Conservation (phyloP, 2,797 vertebrate genomes). For the Loris lydekkerianus region DNA sequence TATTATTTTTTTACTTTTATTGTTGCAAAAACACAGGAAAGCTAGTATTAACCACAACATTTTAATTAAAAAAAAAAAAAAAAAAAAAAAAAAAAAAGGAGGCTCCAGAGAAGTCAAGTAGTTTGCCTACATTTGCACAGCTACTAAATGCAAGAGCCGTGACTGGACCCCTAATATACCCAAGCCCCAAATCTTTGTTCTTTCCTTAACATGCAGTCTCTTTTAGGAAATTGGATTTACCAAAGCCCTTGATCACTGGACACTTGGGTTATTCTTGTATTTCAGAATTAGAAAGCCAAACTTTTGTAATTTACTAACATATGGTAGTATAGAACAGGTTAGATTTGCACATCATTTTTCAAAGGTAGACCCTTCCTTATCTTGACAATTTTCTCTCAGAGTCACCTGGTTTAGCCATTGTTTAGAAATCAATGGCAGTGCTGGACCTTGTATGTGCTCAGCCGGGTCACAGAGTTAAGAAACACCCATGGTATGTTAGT, state of each 20-base stretch:
- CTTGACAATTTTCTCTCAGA: constrained; percentile 24
- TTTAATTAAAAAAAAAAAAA: too few species aligned
- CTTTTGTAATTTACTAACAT: neutral
- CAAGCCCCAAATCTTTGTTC: neutral
- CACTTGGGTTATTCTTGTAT: neutral
- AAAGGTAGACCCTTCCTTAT: neutral
- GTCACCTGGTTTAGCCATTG: neutral
- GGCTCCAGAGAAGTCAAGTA: neutral
- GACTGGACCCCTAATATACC: neutral
- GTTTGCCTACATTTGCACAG: constrained; percentile 6
- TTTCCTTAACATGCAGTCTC: neutral
- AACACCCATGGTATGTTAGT: neutral
- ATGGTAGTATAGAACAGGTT: neutral
- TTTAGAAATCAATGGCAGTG: neutral
- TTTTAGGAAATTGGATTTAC: neutral
- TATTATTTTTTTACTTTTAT: too few species aligned
- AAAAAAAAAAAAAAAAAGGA: neutral
- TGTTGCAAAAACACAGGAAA: too few species aligned
- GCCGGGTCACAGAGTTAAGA: neutral
- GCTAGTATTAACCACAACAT: too few species aligned
- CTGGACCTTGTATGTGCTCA: neutral
- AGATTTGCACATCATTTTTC: neutral
- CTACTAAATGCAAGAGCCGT: neutral
- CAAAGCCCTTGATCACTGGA: neutral
- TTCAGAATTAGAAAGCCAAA: constrained; percentile 42